Evolutionary conservation across 2,113 vertebrate genomes (phyloP).

Genomic region (Oreochromis tanganicae): DNA sequence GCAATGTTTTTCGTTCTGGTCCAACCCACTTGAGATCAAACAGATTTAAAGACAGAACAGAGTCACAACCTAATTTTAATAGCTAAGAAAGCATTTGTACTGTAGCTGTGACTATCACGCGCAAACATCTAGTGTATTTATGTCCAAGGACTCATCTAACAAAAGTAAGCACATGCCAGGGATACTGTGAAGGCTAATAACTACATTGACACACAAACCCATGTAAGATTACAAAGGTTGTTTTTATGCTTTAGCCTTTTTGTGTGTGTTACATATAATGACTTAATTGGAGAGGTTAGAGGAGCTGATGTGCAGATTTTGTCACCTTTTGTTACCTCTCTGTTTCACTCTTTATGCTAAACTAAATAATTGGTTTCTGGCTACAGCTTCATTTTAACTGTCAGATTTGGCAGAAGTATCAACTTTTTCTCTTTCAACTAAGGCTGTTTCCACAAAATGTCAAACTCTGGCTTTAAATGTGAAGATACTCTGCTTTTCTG

Average conservation of each 20-base stretch:
- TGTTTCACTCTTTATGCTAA: background rate
- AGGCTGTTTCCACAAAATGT: background rate
- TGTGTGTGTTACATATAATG: background rate
- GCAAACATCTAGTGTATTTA: background rate
- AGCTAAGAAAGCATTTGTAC: background rate
- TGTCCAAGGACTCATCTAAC: background rate
- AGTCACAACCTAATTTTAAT: background rate
- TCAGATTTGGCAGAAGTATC: background rate
- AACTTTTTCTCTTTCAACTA: background rate
- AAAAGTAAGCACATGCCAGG: background rate
- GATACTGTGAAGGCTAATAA: background rate
- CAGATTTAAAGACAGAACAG: background rate
- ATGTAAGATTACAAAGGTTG: background rate
- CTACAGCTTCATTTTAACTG: background rate
- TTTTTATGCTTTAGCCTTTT: background rate
- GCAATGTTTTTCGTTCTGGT: background rate
- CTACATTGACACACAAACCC: background rate
- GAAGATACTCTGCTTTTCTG: background rate
- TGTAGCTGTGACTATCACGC: background rate
- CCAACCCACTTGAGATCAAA: background rate
- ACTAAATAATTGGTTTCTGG: background rate
- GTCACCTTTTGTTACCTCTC: background rate
- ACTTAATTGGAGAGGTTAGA: background rate
- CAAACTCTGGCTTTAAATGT: background rate
- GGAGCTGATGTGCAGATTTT: background rate